phyloP scores from a whole-genome alignment of 2,888 invertebrate species.

The Stenodera caucasica region DNA sequence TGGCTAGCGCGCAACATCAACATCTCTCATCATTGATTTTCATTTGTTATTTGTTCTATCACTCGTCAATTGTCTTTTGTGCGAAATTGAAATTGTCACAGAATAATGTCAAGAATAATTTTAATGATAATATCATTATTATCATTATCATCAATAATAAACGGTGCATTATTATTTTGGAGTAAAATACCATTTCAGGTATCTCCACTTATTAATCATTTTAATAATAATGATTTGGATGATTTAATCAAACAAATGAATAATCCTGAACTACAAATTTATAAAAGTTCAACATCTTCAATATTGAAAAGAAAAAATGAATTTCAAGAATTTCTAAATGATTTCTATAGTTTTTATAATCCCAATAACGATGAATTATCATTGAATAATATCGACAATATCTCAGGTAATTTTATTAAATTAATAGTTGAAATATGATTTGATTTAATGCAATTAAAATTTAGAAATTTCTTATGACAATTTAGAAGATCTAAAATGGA shows the following conservation, averaged over 20 bases:
- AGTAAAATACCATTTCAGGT: slow-evolving; percentile 45
- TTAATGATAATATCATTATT: slow-evolving; percentile 1
- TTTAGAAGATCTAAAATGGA: neutral
- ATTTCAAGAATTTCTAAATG: slow-evolving; percentile 42
- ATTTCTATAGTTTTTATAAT: slow-evolving; percentile 47
- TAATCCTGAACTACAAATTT: slow-evolving; percentile 45
- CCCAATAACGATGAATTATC: slow-evolving; percentile 46
- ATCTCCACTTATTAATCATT: slow-evolving; percentile 48
- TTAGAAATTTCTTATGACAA: slow-evolving; percentile 15
- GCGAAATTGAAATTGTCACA: too few relatives aligned
- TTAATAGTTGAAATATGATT: neutral
- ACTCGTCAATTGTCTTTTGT: too few relatives aligned
- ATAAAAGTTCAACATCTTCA: slow-evolving; percentile 39
- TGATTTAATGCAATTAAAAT: neutral
- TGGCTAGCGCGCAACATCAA: too few relatives aligned
- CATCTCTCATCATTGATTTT: too few relatives aligned
- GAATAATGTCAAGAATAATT: neutral
- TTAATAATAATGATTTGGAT: slow-evolving; percentile 46
- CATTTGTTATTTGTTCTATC: too few relatives aligned
- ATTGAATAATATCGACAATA: slow-evolving; percentile 41
- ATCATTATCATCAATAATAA: slow-evolving; percentile 17
- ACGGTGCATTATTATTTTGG: slow-evolving; percentile 42
- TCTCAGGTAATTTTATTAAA: slow-evolving; percentile 41
- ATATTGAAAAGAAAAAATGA: slow-evolving; percentile 39
- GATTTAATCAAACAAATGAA: slow-evolving; percentile 42